Base-by-base conservation (phyloP, 2,888 invertebrate genomes). In the Himalopsyche anomala region DNA sequence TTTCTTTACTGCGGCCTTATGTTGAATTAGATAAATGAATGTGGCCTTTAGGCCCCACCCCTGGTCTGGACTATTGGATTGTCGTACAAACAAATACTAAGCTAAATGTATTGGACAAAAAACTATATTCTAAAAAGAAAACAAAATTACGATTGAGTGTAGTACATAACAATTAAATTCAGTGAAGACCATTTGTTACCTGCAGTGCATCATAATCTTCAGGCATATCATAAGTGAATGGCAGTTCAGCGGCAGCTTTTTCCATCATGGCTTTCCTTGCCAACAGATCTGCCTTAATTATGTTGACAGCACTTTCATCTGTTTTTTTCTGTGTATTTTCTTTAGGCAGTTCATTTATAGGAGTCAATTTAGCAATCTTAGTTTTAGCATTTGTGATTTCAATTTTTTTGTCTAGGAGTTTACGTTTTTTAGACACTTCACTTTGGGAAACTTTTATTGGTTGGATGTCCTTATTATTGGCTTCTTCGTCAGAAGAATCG, bases 191-290 rank as follows among this genome's bases (percentile, higher is more conserved):
- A 15, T 28, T 55, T 11, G 5, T 81, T 88, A 89, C 89, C 79
- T 87, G 90, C 79, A 97, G 93, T 85, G 93, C 93, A 86, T 96
- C 95, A 90, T 95, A 96, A 17, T 90, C 93, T 28, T 93, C 92
- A 0, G 96, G 96, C 88, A 95, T 94, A 91, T 92, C 84, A 91
- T 93, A 91, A 1, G 93, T 94, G 87, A 92, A 94, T 0, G 95
- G 94, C 19, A 96, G 90, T 90, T 95, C 95, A 88, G 92, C 90
- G 86, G 92, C 91, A 15, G 94, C 94, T 89, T 92, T 91, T 85
- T 94, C 94, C 92, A 94, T 94, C 56, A 93, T 91, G 89, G 92
- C 90, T 90, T 93, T 93, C 55, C 91, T 89, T 83, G 90, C 90
- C 55, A 91, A 89, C 79, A 92, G 89, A 89, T 92, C 91, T 45